These are phyloP conservation scores for Elephas maximus DNA, from an alignment of 2,113 vertebrate genomes.

Conservation along the genomic window DNA sequence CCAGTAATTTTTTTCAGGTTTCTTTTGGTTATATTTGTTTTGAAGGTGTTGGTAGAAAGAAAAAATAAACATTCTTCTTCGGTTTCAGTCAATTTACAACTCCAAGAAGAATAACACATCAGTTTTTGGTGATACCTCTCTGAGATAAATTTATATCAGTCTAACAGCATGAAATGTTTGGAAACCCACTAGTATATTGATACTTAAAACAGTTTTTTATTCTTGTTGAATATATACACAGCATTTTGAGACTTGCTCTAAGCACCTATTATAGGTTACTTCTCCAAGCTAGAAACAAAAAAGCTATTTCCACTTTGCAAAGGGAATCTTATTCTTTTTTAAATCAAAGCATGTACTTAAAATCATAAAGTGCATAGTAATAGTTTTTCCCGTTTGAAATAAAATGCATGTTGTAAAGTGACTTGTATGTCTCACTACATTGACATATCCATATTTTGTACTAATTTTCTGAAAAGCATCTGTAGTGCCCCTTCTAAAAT, in stretches of 20 bases:
- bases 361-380: not conserved
- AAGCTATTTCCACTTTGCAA: not conserved
- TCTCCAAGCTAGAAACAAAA: constrained; percentile 22
- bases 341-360: constrained; percentile 43
- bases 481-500: constrained; percentile 37
- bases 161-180: constrained; percentile 30
- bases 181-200: constrained; percentile 19
- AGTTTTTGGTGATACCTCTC: constrained; percentile 24
- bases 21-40: constrained; percentile 60
- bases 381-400: constrained; percentile 15
- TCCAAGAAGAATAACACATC: constrained; percentile 24
- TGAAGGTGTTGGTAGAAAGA: constrained; percentile 39
- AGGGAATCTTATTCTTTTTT: not conserved
- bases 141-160: constrained; percentile 32
- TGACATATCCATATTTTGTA: not conserved
- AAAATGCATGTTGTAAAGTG: not conserved
- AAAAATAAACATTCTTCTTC: constrained; percentile 52
- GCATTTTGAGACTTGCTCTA: not conserved
- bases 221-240: not conserved
- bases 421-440: not conserved
- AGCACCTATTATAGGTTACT: not conserved
- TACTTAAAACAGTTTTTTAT: not conserved
- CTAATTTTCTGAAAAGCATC: constrained; percentile 30
- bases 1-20: constrained; percentile 41
- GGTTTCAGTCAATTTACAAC: constrained; percentile 51